Evolutionary conservation across 2,888 invertebrate species (phyloP).

Genomic region (Synergus laeviventris): DNA sequence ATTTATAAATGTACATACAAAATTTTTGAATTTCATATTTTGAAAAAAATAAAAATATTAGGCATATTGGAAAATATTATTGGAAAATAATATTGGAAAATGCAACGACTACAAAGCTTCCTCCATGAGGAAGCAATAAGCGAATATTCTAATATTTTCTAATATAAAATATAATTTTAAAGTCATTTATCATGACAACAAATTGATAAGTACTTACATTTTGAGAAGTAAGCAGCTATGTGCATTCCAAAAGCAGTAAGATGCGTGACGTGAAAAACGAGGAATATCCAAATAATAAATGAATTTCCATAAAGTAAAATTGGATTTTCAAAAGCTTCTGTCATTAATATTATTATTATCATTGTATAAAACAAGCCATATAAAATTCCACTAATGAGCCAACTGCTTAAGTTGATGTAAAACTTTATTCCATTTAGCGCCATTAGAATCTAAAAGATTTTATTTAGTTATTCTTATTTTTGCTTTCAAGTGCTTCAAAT

Average conservation of each 20-base stretch:
- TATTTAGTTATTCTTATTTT: not conserved
- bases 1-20: too few relatives aligned
- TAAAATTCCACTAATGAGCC: slow-evolving; percentile 62
- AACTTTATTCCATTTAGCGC: slow-evolving; percentile 67
- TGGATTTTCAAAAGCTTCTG: slow-evolving; percentile 3
- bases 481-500: not conserved
- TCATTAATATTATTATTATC: slow-evolving; percentile 62
- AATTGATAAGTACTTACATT: slow-evolving; percentile 28
- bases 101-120: too few relatives aligned
- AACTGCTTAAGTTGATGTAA: slow-evolving; percentile 65
- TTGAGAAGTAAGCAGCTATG: slow-evolving; percentile 45
- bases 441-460: slow-evolving; percentile 63
- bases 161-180: too few relatives aligned
- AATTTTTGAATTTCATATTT: too few relatives aligned
- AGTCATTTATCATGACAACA: too few relatives aligned
- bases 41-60: too few relatives aligned
- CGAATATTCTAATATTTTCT: too few relatives aligned
- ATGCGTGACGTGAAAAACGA: slow-evolving; percentile 39
- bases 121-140: too few relatives aligned
- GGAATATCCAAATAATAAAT: slow-evolving; percentile 44
- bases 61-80: too few relatives aligned
- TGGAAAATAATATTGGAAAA: too few relatives aligned
- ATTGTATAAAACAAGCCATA: slow-evolving; percentile 60
- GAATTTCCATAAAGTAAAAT: slow-evolving; percentile 44
- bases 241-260: slow-evolving; percentile 47